Base-by-base conservation (phyloP, 2,888 invertebrate genomes). In the Monopis laevigella region DNA sequence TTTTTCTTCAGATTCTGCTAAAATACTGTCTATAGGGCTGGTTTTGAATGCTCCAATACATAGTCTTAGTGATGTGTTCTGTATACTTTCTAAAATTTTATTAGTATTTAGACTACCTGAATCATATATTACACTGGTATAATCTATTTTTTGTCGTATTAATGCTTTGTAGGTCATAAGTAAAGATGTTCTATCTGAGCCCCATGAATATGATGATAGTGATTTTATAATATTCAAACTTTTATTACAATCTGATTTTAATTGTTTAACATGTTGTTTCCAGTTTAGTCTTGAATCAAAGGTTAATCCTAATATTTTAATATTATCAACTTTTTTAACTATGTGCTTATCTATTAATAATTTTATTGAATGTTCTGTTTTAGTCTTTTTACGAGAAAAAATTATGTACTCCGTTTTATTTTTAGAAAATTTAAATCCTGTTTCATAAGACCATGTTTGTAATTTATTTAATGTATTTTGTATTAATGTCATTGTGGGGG, bases 341-440 rank as follows among this genome's bases (percentile, higher is more conserved):
- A 2, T 2, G 2, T 34, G 18, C 5, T 44, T 39, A 42, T n/a
- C n/a, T n/a, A n/a, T n/a, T n/a, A n/a, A n/a, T n/a, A n/a, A n/a
- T n/a, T n/a, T n/a, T n/a, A n/a, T 36, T 28, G 21, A 14, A 10
- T 10, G 14, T 39, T 36, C 34, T 21, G 2, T 21, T 39, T 42
- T 41, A n/a, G 30, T 34, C 26, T 28, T 41, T 28, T 39, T 43
- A 8, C 38, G 43, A 3, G 42, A 24, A 11, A 45, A 41, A 13
- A 47, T 35, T 5, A 47, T 45, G 32, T 41, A 43, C 19, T 47
- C 44, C 8, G 45, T 39, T 44, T 47, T 47, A 12, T 6, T 14
- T 40, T 44, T 42, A 21, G 47, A 47, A 38, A 47, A 47, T 39
- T 43, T 40, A 13, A 45, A 45, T 18, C 47, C 47, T 7, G 36